Conservation (phyloP, 2,888 invertebrate genomes). For the Flexamia atlantica region DNA sequence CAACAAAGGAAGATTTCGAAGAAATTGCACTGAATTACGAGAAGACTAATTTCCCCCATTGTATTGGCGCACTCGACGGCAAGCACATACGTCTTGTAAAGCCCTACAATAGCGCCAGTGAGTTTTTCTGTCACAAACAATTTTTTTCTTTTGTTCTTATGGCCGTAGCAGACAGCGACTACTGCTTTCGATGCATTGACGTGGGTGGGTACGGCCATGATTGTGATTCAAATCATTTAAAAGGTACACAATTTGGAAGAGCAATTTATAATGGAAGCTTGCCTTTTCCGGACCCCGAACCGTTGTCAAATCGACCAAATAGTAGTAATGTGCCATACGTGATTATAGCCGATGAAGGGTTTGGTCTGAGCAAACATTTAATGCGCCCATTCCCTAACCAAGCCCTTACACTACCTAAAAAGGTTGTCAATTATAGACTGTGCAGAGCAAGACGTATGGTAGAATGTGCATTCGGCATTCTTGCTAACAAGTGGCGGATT, state of each 20-base stretch:
- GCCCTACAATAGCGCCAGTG: background rate
- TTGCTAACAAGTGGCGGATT: no score
- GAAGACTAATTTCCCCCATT: conserved; percentile 36
- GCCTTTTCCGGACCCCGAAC: background rate
- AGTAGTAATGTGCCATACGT: conserved; percentile 52
- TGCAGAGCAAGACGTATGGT: conserved; percentile 42
- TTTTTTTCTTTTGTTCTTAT: conserved; percentile 20
- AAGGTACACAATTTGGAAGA: conserved; percentile 15
- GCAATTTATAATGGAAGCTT: background rate
- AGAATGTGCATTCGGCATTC: conserved; percentile 5
- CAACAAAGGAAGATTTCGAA: conserved; percentile 10
- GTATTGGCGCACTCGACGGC: no score
- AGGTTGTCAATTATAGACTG: conserved; percentile 35
- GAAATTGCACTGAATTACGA: conserved; percentile 38
- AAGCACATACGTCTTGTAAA: background rate
- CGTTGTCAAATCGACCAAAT: conserved; percentile 7
- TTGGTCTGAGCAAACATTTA: conserved; percentile 20
- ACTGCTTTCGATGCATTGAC: background rate
- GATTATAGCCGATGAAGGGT: conserved; percentile 31
- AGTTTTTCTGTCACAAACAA: background rate
- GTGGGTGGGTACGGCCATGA: no score
- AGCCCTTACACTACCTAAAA: conserved; percentile 27
- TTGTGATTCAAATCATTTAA: no score
- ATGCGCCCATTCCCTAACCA: conserved; percentile 14
- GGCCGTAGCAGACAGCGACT: background rate